Percentiles rank a stretch among this genome's conserved stretches.
Evolutionary conservation across 1,140 invertebrate genomes (phyloP).

Genomic region (Pseudomyrmex dendroicus): DNA sequence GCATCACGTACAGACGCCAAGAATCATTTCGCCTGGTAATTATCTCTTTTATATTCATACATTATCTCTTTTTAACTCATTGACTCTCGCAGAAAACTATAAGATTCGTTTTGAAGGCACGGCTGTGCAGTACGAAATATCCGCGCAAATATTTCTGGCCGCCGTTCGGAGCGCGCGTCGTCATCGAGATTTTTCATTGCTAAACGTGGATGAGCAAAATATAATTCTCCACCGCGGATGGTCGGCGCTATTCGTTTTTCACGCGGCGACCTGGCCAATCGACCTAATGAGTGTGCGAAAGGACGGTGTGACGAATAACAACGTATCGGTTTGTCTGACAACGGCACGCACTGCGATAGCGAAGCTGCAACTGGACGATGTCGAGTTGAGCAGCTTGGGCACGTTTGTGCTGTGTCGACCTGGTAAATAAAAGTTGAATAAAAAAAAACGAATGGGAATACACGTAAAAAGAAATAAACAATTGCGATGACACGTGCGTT

Average conservation of each 20-base stretch:
- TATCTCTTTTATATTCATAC: background rate
- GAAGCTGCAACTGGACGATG: constrained; percentile 85
- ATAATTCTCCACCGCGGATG: constrained; percentile 86
- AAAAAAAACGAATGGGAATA: too few species aligned
- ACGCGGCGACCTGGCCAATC: constrained; percentile 87
- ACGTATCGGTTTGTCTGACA: constrained; percentile 68
- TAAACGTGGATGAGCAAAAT: constrained; percentile 85
- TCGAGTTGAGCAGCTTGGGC: constrained; percentile 88
- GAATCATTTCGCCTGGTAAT: constrained; percentile 73
- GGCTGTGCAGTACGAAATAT: constrained; percentile 83
- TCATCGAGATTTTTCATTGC: constrained; percentile 84
- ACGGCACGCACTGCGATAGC: constrained; percentile 76
- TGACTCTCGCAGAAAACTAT: background rate
- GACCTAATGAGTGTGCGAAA: constrained; percentile 81
- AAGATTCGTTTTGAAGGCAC: constrained; percentile 60
- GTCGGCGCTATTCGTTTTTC: constrained; percentile 87
- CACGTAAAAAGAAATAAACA: background rate
- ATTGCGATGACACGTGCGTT: background rate
- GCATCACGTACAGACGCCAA: constrained; percentile 32
- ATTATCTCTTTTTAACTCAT: background rate
- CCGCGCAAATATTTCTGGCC: constrained; percentile 86
- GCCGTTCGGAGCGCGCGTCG: constrained; percentile 85
- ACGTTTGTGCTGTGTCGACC: constrained; percentile 87
- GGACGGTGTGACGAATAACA: constrained; percentile 34
- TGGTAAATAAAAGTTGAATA: constrained; percentile 80